Base-by-base conservation (phyloP, 1,140 invertebrate genomes). In the Mizuhopecten yessoensis region DNA sequence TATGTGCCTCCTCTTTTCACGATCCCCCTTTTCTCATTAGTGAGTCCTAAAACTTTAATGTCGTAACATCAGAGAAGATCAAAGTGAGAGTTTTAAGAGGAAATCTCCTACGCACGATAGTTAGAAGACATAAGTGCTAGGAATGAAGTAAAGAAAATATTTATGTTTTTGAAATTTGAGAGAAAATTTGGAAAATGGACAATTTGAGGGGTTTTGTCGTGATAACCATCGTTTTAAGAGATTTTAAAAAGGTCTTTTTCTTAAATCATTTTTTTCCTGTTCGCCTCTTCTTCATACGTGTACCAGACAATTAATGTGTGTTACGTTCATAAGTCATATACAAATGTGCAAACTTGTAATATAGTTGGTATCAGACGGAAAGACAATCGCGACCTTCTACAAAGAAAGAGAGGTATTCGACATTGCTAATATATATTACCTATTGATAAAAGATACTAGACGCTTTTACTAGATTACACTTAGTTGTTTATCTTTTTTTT, bases 21-120 rank as follows among this genome's bases (percentile, higher is more conserved):
- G 57, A 75, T 75, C 57, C n/a, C 42, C 23, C 57, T 75, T 75
- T 75, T 75, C 57, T 75, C 57, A 75, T 75, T 75, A 75, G 57
- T 75, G 57, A 75, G 23, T 75, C 57, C 57, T 29, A 75, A 75
- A 75, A 75, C 23, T 75, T 75, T 75, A 75, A 75, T 75, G 57
- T 29, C 23, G 57, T 75, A 75, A 75, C 57, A 29, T 75, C 57
- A 75, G 57, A 29, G 57, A 0, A 29, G 57, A 75, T 75, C 57
- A 75, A 75, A 75, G 57, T 7, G n/a, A 75, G 45, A 17, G 57
- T 29, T 75, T 0, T 29, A 75, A 75, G 57, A 29, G 57, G 57
- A 29, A 29, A 75, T 75, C 9, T 75, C 57, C 57, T 29, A 39
- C 36, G 13, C 36, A 75, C 23, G 23, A 75, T 75, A 75, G 23